phyloP scores from a whole-genome alignment of 2,888 invertebrate genomes.

The Taenaris catops region DNA sequence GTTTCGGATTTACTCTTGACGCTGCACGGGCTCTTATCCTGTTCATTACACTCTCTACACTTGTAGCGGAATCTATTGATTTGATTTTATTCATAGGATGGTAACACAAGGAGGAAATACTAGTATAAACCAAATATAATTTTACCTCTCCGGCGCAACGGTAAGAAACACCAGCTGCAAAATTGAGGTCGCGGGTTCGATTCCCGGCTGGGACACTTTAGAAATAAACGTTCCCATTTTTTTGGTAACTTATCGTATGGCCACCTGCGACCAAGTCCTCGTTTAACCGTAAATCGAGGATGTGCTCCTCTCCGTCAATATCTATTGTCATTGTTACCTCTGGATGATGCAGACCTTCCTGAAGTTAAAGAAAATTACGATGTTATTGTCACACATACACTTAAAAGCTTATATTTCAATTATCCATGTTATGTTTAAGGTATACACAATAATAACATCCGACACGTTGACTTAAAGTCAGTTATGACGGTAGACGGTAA shows the following conservation, averaged over 20 bases:
- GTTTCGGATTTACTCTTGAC: too few species aligned
- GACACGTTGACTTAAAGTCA: too few species aligned
- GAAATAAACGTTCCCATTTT: slow-evolving; percentile 71
- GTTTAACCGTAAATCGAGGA: slow-evolving; percentile 86
- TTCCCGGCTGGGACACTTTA: too few species aligned
- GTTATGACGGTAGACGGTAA: neutral
- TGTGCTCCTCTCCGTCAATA: slow-evolving; percentile 82
- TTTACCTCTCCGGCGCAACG: too few species aligned
- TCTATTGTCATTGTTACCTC: slow-evolving; percentile 82
- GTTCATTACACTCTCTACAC: too few species aligned
- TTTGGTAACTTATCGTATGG: slow-evolving; percentile 82
- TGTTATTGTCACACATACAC: too few species aligned
- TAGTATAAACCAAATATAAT: neutral
- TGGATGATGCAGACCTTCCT: slow-evolving; percentile 60
- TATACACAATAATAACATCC: too few species aligned
- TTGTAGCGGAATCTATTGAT: neutral
- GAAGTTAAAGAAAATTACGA: slow-evolving; percentile 31
- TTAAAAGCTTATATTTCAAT: too few species aligned
- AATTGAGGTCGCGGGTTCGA: too few species aligned
- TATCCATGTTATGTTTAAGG: too few species aligned
- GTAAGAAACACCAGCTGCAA: too few species aligned
- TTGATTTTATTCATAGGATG: neutral
- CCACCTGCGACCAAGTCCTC: slow-evolving; percentile 84
- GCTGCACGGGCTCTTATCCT: too few species aligned
- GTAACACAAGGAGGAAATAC: neutral